A percentile compares a stretch with the other conserved stretches of the same genome.
Conservation (phyloP, 1,140 invertebrate species). For the Apis mellifera region DNA sequence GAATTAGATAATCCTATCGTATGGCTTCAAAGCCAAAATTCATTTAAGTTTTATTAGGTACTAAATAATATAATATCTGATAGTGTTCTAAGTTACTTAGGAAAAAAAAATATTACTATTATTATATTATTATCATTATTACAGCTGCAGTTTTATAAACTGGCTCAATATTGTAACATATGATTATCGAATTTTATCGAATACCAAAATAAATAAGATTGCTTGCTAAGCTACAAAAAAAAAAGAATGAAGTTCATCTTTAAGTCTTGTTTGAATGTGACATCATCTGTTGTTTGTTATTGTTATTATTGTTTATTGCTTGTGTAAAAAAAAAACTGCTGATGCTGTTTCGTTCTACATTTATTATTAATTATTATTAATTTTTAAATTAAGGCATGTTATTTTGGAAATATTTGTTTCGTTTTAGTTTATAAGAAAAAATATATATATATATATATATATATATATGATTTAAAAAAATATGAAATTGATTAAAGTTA, state of each 20-base stretch:
- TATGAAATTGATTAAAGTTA: constrained; percentile 38
- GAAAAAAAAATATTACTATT: constrained; percentile 64
- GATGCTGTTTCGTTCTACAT: constrained; percentile 56
- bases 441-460: constrained; percentile 49
- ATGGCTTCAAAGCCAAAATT: constrained; percentile 62
- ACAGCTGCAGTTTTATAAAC: constrained; percentile 76
- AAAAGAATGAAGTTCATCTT: constrained; percentile 36
- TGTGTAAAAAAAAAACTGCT: constrained; percentile 41
- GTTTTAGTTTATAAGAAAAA: constrained; percentile 22
- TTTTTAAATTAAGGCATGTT: not conserved
- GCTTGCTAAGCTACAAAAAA: constrained; percentile 74
- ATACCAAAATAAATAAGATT: constrained; percentile 80
- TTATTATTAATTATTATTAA: constrained; percentile 26
- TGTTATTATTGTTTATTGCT: constrained; percentile 68
- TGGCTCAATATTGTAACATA: constrained; percentile 80
- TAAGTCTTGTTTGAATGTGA: constrained; percentile 37
- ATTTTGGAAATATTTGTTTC: not conserved
- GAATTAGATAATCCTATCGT: constrained; percentile 53
- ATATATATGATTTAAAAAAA: constrained; percentile 61
- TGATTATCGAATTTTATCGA: constrained; percentile 75
- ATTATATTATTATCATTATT: constrained; percentile 76
- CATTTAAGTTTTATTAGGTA: constrained; percentile 76
- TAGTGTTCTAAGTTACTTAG: constrained; percentile 79
- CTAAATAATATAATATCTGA: constrained; percentile 75
- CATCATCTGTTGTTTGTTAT: constrained; percentile 71